Conservation (phyloP, 1,140 invertebrate genomes). For the Proales similis region DNA sequence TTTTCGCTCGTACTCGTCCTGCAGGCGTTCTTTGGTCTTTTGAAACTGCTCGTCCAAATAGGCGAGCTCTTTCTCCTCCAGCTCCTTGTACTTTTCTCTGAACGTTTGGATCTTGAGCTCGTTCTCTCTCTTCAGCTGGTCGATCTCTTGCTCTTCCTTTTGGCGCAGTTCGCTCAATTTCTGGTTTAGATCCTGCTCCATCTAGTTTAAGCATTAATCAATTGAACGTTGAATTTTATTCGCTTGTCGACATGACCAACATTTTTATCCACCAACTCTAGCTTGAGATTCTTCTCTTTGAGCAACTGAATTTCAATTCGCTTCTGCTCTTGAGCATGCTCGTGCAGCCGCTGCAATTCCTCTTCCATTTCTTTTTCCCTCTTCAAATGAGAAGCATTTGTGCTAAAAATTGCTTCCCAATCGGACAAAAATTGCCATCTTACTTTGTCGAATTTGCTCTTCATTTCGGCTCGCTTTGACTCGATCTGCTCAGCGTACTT, state of each 20-base stretch:
- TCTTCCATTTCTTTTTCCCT: conserved; percentile 26
- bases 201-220: conserved; percentile 15
- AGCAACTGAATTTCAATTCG: conserved; percentile 8
- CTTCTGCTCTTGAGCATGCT: conserved; percentile 23
- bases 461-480: conserved; percentile 17
- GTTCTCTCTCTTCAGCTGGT: conserved; percentile 30
- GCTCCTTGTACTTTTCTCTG: conserved; percentile 31
- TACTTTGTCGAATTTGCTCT: conserved; percentile 2
- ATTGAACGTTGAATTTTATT: not conserved
- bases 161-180: conserved; percentile 24
- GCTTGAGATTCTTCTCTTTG: conserved; percentile 20
- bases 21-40: conserved; percentile 23
- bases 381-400: too few species aligned
- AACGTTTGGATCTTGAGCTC: conserved; percentile 36
- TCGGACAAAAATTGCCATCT: too few species aligned
- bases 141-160: conserved; percentile 11
- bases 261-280: conserved; percentile 25
- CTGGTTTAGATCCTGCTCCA: conserved; percentile 20
- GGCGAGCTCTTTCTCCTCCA: conserved; percentile 31
- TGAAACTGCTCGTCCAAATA: conserved; percentile 14
- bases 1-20: conserved; percentile 8
- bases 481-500: conserved; percentile 27
- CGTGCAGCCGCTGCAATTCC: not conserved
- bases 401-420: too few species aligned
- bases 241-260: not conserved